Evolutionary conservation across 2,113 vertebrate species (phyloP).

Genomic region (Mesoclemmys tuberculata): DNA sequence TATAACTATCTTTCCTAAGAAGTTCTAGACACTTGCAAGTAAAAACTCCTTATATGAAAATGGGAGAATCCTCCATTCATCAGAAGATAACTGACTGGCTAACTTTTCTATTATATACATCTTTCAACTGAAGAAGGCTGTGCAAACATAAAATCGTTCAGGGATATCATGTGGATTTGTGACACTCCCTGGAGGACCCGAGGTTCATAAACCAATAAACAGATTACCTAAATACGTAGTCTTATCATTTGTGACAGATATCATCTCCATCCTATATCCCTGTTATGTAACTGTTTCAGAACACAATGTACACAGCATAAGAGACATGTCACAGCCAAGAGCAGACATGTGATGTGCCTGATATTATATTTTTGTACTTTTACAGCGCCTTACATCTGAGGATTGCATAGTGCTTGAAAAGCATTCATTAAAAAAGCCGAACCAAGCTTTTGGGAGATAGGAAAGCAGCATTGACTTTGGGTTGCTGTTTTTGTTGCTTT

Average conservation of each 20-base stretch:
- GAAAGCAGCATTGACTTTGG: neutral
- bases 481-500: neutral
- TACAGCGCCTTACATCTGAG: neutral
- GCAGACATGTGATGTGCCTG: neutral
- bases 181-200: neutral
- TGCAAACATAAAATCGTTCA: neutral
- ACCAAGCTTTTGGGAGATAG: neutral
- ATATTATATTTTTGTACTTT: neutral
- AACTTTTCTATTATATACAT: neutral
- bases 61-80: neutral
- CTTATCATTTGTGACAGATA: neutral
- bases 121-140: neutral
- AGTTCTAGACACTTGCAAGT: neutral
- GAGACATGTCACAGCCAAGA: accelerated
- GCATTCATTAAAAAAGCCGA: neutral
- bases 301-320: neutral
- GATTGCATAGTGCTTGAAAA: neutral
- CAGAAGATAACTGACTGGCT: neutral
- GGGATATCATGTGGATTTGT: neutral
- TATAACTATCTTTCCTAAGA: accelerated
- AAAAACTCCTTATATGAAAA: neutral
- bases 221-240: neutral
- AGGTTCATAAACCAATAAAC: neutral
- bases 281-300: neutral
- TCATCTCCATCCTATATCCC: accelerated